Base-by-base conservation (phyloP, 92 coral and sea anemone genomes). In the Porites rus region DNA sequence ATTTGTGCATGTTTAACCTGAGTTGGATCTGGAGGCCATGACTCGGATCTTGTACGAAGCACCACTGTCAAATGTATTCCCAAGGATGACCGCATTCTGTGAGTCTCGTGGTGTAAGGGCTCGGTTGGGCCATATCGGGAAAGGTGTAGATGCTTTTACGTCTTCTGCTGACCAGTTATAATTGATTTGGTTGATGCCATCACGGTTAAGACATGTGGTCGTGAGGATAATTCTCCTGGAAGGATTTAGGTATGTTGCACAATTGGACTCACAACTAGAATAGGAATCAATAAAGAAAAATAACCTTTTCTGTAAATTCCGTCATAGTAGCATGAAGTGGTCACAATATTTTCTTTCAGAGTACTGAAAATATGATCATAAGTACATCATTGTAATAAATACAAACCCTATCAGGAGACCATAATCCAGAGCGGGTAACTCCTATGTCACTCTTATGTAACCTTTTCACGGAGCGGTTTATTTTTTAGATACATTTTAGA, bases 161-260 rank as follows among this genome's bases (percentile, higher is more conserved):
- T 82, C 43, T 25, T 24, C 62, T 1, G 89, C 92, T 46, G 94
- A 87, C 98, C 98, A 94, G 65, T 58, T 71, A 79, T 85, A 93
- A 28, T 89, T 87, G 64, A 94, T 18, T 52, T 76, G 16, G 43
- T 81, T 77, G 81, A 74, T 59, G 18, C 66, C 69, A 51, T 77
- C 80, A 73, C 94, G 92, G 78, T 85, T 80, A 17, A 62, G 31
- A 69, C 98, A 94, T 19, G 76, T 66, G 16, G 94, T 78, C 18
- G 79, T 67, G 21, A 94, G 80, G 18, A 88, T 77, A 8, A 94
- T 86, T 82, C 91, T 84, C 76, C 82, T 90, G n/a, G 90, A 87
- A 16, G 93, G 74, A 31, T 85, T 90, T 56, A 92, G 69, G 73
- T 92, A 93, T 38, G 20, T 56, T 12, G 51, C 98, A 56, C 98